Base-by-base conservation (phyloP, 2,888 invertebrate genomes). In the Phoronis australis region DNA sequence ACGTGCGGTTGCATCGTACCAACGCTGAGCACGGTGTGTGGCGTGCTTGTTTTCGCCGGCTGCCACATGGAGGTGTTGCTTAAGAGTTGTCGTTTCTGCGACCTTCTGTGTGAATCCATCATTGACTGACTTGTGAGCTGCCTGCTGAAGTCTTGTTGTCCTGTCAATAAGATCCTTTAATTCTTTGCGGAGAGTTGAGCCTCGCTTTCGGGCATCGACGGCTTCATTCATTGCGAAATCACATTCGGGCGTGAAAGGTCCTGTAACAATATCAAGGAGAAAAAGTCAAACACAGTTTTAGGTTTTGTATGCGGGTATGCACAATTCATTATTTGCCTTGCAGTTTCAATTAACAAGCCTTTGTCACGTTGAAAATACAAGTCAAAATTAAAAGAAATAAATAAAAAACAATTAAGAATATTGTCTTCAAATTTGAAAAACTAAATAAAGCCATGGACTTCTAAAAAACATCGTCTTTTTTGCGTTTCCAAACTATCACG, bases 1-100 rank as follows among this genome's bases (percentile, higher is more conserved):
- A 25, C 62, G 61, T 49, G 73, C 74, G 37, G 75, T 75, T 21
- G 64, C 56, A 56, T 76, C 75, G 37, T 71, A 73, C 71, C 73
- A 75, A 41, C 75, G 57, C 61, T 73, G 69, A 6, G 73, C 65
- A 45, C 71, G 54, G 57, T 76, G 66, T 4, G 69, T 54, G 26
- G 69, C 69, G 53, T 75, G 69, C 43, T 71, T 55, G 56, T 74
- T 76, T 55, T 75, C 73, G 48, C 73, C 73, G 5, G 64, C 43
- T 31, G 66, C 60, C 15, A 73, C 62, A 24, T 68, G 64, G 46
- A 76, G 60, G 49, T 73, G 68, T 69, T 74, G 72, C 75, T 75
- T 72, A n/a, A 75, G 59, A 31, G 70, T 68, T 27, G 65, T 60
- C 4, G 74, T 74, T 54, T 75, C 75, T 1, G 69, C 66, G 18